Percentiles rank a stretch among this genome's conserved stretches.
Evolutionary conservation across 2,888 invertebrate species (phyloP).

Genomic region (Xanthorhoe designata): DNA sequence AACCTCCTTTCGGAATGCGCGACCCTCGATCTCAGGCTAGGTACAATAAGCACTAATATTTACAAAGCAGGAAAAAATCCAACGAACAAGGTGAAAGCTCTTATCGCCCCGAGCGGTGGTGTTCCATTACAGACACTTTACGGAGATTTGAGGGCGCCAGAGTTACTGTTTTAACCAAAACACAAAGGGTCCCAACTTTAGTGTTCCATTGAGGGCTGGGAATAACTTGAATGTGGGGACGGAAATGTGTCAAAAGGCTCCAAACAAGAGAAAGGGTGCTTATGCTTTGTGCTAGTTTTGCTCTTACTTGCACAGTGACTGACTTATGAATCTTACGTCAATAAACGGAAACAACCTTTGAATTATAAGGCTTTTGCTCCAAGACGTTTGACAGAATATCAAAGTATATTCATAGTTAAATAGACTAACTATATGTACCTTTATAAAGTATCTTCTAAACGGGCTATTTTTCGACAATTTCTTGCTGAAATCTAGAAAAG

Average conservation of each 20-base stretch:
- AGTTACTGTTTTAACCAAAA: conserved; percentile 64
- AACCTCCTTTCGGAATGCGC: conserved; percentile 8
- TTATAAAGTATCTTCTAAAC: too few species aligned
- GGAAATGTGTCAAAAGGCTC: conserved; percentile 55
- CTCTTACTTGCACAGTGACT: conserved; percentile 18
- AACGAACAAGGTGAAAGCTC: conserved; percentile 72
- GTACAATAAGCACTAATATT: conserved; percentile 61
- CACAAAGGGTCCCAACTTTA: conserved; percentile 51
- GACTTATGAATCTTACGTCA: background rate
- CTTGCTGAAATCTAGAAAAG: background rate
- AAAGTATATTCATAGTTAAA: background rate
- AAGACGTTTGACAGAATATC: background rate
- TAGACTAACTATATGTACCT: too few species aligned
- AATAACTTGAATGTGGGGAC: conserved; percentile 48
- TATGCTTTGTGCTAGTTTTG: conserved; percentile 31
- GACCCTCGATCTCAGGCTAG: conserved; percentile 23
- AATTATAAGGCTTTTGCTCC: background rate
- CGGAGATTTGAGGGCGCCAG: conserved; percentile 71
- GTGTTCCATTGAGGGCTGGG: conserved; percentile 41
- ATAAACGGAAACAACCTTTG: background rate
- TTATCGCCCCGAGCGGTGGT: conserved; percentile 68
- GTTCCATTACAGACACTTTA: conserved; percentile 80
- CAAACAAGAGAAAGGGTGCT: conserved; percentile 44
- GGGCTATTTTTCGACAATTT: too few species aligned
- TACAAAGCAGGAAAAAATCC: conserved; percentile 72